Evolutionary conservation across 2,113 vertebrate species (phyloP).

Genomic region (Sapajus apella): DNA sequence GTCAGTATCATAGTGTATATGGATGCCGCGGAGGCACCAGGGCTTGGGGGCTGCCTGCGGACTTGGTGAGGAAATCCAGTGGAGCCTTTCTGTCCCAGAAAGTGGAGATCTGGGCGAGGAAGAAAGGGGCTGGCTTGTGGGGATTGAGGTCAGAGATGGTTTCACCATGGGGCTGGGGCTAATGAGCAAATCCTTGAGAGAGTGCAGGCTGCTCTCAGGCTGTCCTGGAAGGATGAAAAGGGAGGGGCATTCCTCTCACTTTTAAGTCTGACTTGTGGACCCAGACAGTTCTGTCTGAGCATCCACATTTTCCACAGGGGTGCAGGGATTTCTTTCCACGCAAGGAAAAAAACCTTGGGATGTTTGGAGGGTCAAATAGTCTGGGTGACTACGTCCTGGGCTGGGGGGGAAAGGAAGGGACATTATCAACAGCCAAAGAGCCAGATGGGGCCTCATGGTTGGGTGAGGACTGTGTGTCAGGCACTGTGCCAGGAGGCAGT

Average conservation of each 20-base stretch:
- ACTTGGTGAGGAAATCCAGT: background rate
- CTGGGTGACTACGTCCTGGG: background rate
- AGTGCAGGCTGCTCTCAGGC: too few relatives aligned
- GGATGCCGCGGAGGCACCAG: rapidly evolving
- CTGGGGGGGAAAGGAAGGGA: background rate
- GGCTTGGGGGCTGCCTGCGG: background rate
- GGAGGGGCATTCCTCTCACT: background rate
- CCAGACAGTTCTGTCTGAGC: background rate
- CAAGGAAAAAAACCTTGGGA: background rate
- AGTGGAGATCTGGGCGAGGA: background rate
- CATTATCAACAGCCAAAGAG: background rate
- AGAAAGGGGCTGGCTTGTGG: background rate
- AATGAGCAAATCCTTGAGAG: background rate
- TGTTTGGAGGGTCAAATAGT: background rate
- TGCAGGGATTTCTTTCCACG: background rate
- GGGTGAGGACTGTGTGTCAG: rapidly evolving
- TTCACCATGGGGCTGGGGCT: background rate
- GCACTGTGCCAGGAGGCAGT: rapidly evolving
- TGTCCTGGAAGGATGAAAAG: background rate
- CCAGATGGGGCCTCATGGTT: rapidly evolving
- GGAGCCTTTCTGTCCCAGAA: background rate
- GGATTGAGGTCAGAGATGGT: background rate
- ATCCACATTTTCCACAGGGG: background rate
- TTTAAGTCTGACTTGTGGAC: background rate
- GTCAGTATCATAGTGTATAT: background rate